Base-by-base conservation (phyloP, 1,140 invertebrate genomes). In the Daktulosphaira vitifoliae region DNA sequence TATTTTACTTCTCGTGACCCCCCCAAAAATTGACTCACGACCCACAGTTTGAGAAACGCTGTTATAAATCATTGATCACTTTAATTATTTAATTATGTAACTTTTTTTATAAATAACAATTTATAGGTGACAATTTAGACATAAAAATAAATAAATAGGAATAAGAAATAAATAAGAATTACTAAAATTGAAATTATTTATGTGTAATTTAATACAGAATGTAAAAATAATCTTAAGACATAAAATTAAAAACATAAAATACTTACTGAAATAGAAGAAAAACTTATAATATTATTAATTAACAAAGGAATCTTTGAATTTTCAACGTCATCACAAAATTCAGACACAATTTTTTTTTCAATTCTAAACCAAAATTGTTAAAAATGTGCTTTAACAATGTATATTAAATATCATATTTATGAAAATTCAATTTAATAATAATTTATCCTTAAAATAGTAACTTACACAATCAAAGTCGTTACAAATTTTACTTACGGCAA, bases 231-330 rank as follows among this genome's bases (percentile, higher is more conserved):
- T n/a, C n/a, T n/a, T n/a, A n/a, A n/a, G n/a, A n/a, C n/a, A n/a
- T n/a, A n/a, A n/a, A n/a, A n/a, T n/a, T n/a, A n/a, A n/a, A n/a
- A n/a, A n/a, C n/a, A n/a, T 7, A 5, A 33, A 13, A 22, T 18
- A 62, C 65, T 68, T 65, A 69, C 68, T 29, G 66, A 51, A 38
- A 69, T 46, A 6, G 37, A 4, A 8, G 50, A 39, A 11, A 68
- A 66, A 23, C 15, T 25, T 37, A 44, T 59, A 20, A 69, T 48
- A 44, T 59, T 44, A 8, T 33, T 37, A 18, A 53, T 2, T 42
- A 69, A 29, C 15, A 11, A 3, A 18, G 68, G 68, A 44, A 64
- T 48, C 11, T 65, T 18, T 20, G 2, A 26, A 33, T n/a, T 18
- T 29, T 62, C 29, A n/a, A 29, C 29, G 46, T 33, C 26, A 1